Evolutionary conservation across 2,888 invertebrate genomes (phyloP), one percentile per base, ranked within the genome.

Genomic region (Andricus curvator): DNA sequence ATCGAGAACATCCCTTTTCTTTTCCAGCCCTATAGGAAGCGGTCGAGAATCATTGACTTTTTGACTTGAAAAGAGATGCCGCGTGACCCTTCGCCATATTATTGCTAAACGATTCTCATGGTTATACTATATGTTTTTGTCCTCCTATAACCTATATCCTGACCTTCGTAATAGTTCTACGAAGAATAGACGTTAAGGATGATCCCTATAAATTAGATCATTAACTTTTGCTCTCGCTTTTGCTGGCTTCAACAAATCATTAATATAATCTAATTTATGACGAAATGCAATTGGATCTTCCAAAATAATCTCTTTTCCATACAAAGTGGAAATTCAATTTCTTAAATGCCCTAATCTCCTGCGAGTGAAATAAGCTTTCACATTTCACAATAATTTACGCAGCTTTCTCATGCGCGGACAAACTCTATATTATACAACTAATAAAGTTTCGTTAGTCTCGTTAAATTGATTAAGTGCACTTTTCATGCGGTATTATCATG

Each of bases 401-500:
- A 70, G 48, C 70, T 48, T 33, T 51, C 20, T 51, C 68, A 68
- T 51, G 17, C 48, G 48, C 48, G 48, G 15, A 51, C 25, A 33
- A 17, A 4, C 29, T 56, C 29, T 37, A 74, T 48, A 70, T 44
- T 68, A 25, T 51, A 8, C 15, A 25, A 62, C 62, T 62, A 74
- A 74, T 74, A 74, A 74, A 74, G 51, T 74, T 74, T 74, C 56
- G 56, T 51, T 56, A 74, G 51, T 56, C 74, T 74, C 74, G 56
- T 74, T 56, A 74, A 74, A 74, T 74, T 74, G 74, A 74, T 74
- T 56, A 51, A 74, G 48, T 51, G 56, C n/a, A 74, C 74, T 56
- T 74, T 51, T 37, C 56, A 51, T 51, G 48, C 17, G 74, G 51
- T 56, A 74, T 74, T 74, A 74, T 37, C 74, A 56, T 56, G 56